phyloP scores from a whole-genome alignment of 2,888 invertebrate genomes.

The Tridacna crocea region DNA sequence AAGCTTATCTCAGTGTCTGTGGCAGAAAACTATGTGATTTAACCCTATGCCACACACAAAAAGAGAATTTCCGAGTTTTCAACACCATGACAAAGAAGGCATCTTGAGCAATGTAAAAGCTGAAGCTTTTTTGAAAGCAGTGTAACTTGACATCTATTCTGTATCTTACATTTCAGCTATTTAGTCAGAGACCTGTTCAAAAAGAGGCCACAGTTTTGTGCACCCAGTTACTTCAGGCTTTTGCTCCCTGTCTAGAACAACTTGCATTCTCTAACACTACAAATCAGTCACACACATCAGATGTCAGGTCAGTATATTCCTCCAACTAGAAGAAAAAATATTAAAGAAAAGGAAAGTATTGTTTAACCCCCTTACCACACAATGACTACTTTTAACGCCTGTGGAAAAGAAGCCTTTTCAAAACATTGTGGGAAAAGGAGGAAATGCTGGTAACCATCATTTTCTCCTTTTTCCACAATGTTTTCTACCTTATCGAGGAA shows the following conservation, averaged over 20 bases:
- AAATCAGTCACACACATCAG: slow-evolving; percentile 31
- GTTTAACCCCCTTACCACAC: background rate
- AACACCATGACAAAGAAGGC: no score
- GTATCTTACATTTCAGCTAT: slow-evolving; percentile 74
- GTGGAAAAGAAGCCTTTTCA: no score
- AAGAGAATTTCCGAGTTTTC: no score
- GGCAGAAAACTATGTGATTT: no score
- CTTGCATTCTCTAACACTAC: slow-evolving; percentile 86
- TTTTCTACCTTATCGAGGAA: no score
- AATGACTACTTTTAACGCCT: background rate
- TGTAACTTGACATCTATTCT: background rate
- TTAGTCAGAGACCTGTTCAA: slow-evolving; percentile 82
- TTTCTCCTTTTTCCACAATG: background rate
- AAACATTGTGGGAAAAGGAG: background rate
- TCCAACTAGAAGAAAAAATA: background rate
- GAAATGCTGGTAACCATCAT: background rate
- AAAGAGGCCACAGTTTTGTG: slow-evolving; percentile 82
- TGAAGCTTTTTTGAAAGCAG: background rate
- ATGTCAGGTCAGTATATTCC: slow-evolving; percentile 5
- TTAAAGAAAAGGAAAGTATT: background rate
- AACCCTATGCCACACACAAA: no score
- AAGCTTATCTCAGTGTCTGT: no score
- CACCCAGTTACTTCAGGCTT: slow-evolving; percentile 82
- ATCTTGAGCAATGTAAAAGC: no score
- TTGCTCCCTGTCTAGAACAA: slow-evolving; percentile 88